phyloP scores from a whole-genome alignment of 2,888 invertebrate species.

The Tuta absoluta region DNA sequence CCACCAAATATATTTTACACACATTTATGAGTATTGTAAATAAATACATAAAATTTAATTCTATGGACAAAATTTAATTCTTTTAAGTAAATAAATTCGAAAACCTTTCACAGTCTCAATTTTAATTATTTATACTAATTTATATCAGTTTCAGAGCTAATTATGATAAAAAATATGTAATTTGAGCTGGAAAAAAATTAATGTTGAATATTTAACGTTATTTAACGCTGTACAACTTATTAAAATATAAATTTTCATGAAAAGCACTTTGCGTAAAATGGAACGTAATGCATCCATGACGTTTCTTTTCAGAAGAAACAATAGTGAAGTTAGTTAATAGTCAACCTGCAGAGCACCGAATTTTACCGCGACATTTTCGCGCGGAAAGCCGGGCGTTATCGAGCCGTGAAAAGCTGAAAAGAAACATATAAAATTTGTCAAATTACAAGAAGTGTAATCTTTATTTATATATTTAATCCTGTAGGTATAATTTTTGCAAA shows the following conservation, averaged over 20 bases:
- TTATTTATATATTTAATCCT: constrained; percentile 52
- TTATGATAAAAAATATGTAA: too few relatives aligned
- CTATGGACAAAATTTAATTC: not conserved
- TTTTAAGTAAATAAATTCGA: not conserved
- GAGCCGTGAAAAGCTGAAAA: constrained; percentile 78
- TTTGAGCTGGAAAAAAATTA: too few relatives aligned
- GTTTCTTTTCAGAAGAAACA: constrained; percentile 76
- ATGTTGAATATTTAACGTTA: not conserved
- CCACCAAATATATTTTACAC: constrained; percentile 31
- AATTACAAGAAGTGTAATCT: constrained; percentile 47
- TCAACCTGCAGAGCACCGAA: constrained; percentile 58
- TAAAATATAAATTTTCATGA: not conserved
- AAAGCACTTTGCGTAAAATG: constrained; percentile 46
- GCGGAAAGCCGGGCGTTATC: constrained; percentile 81
- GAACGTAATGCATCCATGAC: constrained; percentile 52
- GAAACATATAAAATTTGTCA: constrained; percentile 55
- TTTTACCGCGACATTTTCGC: constrained; percentile 82
- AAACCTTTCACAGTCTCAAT: too few relatives aligned
- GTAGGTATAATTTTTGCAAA: constrained; percentile 45
- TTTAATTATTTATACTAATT: not conserved
- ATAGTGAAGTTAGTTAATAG: constrained; percentile 71
- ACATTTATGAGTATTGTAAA: not conserved
- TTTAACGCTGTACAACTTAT: not conserved
- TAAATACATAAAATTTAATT: not conserved
- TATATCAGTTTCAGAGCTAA: too few relatives aligned